Base-by-base conservation (phyloP, 2,888 invertebrate genomes). In the Leucoptera coffeella region DNA sequence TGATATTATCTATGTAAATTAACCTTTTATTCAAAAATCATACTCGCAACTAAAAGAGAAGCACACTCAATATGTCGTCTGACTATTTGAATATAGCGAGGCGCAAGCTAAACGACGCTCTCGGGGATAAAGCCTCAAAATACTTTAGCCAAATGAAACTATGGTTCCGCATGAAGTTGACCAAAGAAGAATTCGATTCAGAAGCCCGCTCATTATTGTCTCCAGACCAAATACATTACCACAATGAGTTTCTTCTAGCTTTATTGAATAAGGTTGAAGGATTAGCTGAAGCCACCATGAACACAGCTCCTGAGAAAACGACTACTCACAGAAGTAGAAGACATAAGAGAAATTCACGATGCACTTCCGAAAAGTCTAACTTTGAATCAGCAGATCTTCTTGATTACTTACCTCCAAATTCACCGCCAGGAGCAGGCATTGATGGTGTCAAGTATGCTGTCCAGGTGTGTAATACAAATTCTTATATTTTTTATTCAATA, bases 241-340 rank as follows among this genome's bases (percentile, higher is more conserved):
- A 93, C 50, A 92, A 92, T 56, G 80, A 84, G 42, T 92, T 92
- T 44, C 58, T 92, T 5, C 51, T 88, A 11, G 86, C 89, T 1
- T 65, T 92, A 21, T 64, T 89, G 17, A 82, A 83, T 41, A 87
- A 85, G 69, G 86, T 88, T 1, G 69, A 74, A 38, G 64, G 61
- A 17, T 47, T 67, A 28, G 61, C 67, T 0, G 73, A 56, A 38
- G 50, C 62, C 2, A 64, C 69, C 1, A 53, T 67, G 25, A 51
- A 42, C 7, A 60, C 71, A 35, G 50, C 55, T 17, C 55, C 73
- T 44, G 53, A 69, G 40, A 54, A 67, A 45, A 47, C 69, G 1
- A 58, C 38, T 35, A 48, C 58, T 2, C 61, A 65, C 28, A 74
- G 57, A 35, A 74, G 45, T 45, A 65, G 50, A 43, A 54, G 55